Conservation (phyloP, 2,797 vertebrate genomes). For the Xerus rutilus region DNA sequence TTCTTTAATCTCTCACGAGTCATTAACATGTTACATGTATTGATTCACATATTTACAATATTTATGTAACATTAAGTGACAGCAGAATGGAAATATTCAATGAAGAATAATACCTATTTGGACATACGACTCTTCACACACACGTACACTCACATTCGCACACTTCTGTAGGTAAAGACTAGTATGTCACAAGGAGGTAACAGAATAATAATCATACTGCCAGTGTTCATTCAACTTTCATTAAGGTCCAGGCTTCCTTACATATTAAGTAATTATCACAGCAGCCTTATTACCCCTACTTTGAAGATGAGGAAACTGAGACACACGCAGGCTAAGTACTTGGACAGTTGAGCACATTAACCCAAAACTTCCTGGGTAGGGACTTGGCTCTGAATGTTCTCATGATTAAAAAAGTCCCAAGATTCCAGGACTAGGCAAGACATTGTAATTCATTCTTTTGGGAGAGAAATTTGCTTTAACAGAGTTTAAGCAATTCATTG, state of each 20-base stretch:
- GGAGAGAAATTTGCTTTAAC: slow-evolving; percentile 66
- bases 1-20: slow-evolving; percentile 86
- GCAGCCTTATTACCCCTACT: background rate
- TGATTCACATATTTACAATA: slow-evolving; percentile 82
- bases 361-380: slow-evolving; percentile 82
- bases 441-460: slow-evolving; percentile 77
- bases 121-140: background rate
- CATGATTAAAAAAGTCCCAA: slow-evolving; percentile 79
- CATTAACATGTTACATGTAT: slow-evolving; percentile 82
- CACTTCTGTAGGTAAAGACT: background rate
- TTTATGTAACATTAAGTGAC: slow-evolving; percentile 87
- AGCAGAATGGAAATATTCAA: slow-evolving; percentile 82
- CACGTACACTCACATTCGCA: too few species aligned
- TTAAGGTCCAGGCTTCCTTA: slow-evolving; percentile 66
- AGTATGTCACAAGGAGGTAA: background rate
- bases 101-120: slow-evolving; percentile 67
- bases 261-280: background rate
- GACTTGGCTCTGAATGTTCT: slow-evolving; percentile 77
- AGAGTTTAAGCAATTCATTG: slow-evolving; percentile 44
- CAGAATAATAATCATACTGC: background rate
- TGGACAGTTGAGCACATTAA: slow-evolving; percentile 67
- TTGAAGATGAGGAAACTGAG: slow-evolving; percentile 50
- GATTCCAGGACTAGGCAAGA: slow-evolving; percentile 71
- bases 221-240: slow-evolving; percentile 84
- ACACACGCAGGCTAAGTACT: background rate